Evolutionary conservation across 1,140 invertebrate genomes (phyloP), one percentile per base, ranked within the genome.

Genomic region (Caenorhabditis inopinata): DNA sequence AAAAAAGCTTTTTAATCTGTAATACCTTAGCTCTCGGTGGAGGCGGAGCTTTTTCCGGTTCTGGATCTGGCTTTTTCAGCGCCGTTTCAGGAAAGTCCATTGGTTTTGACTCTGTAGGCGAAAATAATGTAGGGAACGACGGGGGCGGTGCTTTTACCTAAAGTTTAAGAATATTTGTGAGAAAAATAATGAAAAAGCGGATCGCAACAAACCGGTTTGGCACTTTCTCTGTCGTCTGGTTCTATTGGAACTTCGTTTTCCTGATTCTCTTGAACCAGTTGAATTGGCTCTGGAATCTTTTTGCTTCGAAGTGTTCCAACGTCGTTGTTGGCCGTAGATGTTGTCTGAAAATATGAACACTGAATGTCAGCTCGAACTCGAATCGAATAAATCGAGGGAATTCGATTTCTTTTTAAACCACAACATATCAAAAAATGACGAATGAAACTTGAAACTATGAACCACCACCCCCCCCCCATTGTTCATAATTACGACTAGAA

Each of bases 61-160:
- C 80, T 4, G 83, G 81, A 35, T 48, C 76, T 0, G 25, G 25
- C 18, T 76, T 45, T 45, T 6, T 2, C 0, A 2, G 14, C 11
- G 42, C 23, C 3, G 38, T 18, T 29, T 84, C 84, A 1, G 87
- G 86, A 76, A 88, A 87, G 5, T 85, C 82, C 86, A 88, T 88
- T 5, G 82, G 84, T 79, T 89, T 89, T 14, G 74, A 62, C 75
- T 89, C 88, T 5, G 86, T 88, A 0, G 87, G 87, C 0, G 87
- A 89, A 58, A 89, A 89, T n/a, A 89, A 73, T 32, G 85, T 85
- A n/a, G 87, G 87, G 49, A 89, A 88, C 16, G 51, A 49, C 16
- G 87, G 87, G 23, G 87, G 86, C 2, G 87, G 87, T 12, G 87
- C 87, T 80, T 86, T 88, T 42, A 87, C 83, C 27, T 82, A 79